These are phyloP conservation scores for Notiomystis cincta DNA, from an alignment of 2,113 vertebrate genomes.

Conservation along the genomic window DNA sequence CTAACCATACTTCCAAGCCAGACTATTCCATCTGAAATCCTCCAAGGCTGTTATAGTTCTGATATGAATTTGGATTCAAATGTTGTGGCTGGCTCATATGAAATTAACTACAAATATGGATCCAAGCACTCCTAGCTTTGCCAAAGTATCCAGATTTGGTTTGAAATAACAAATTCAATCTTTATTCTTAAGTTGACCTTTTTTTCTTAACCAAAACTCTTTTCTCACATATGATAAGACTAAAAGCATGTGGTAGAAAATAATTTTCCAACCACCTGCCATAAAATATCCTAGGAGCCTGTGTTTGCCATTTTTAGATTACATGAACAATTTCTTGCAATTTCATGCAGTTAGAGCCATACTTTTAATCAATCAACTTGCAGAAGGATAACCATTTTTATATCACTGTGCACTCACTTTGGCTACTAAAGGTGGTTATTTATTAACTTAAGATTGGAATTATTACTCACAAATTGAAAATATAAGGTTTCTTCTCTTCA, in stretches of 20 bases:
- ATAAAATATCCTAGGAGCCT: neutral
- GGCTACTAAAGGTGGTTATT: neutral
- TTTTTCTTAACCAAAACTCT: neutral
- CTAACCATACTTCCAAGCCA: neutral
- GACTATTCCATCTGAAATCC: neutral
- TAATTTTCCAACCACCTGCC: rapidly evolving
- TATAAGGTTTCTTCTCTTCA: neutral
- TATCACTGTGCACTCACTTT: neutral
- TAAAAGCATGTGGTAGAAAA: neutral
- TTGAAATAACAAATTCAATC: neutral
- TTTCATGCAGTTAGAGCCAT: neutral
- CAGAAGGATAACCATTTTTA: neutral
- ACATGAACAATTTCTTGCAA: neutral
- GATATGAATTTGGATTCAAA: constrained; percentile 8
- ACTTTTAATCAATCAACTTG: neutral
- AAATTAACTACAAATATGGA: neutral
- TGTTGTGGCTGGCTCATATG: neutral
- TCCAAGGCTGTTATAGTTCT: neutral
- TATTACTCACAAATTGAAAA: neutral
- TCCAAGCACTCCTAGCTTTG: neutral
- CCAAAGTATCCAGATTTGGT: neutral
- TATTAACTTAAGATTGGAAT: neutral
- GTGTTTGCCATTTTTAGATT: neutral
- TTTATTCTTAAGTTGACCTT: neutral
- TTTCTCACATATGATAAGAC: neutral